Evolutionary conservation across 2,797 vertebrate species (phyloP), one percentile per base, ranked within the genome.

Genomic region (Cygnus olor): DNA sequence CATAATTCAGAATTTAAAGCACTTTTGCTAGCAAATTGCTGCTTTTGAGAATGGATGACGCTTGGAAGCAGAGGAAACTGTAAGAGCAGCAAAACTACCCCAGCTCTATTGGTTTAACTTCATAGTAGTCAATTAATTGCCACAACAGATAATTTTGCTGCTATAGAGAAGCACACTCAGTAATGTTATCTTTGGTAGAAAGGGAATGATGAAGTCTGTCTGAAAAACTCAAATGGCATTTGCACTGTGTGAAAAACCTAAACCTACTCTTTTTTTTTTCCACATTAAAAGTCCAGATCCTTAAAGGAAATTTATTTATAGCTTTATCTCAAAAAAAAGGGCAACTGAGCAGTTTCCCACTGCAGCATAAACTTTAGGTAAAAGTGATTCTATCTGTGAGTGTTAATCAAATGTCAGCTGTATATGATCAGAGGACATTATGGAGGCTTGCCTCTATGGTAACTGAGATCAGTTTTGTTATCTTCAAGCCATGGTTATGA

Each of bases 391-490:
- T 86, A 89, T 71, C 85, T 94, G 49, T 32, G 49, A 95, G 72
- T 84, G 79, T 70, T 90, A 93, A 93, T 82, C 93, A 94, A 85
- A 88, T 68, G 66, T 74, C 78, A 78, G 85, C 78, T 69, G 63
- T 73, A 72, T 76, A 82, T 30, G 47, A 88, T 83, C 76, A 88
- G 83, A 91, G n/a, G 32, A 69, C 58, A 54, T 93, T 36, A 69
- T 42, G 70, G 92, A 90, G 38, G 20, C 30, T 95, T 57, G 19
- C 66, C 80, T 93, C 89, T 81, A 10, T 47, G 49, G 64, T 84
- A 94, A 89, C 36, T 28, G 34, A 87, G 70, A 94, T 74, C 89
- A 73, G 24, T 60, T 91, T 85, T 89, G 47, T 71, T 90, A 93
- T 80, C 83, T 80, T 77, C 88, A 80, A 93, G 79, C 36, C 77